These are phyloP conservation scores for Melanchra persicariae DNA, from an alignment of 2,888 invertebrate species.

Conservation along the genomic window DNA sequence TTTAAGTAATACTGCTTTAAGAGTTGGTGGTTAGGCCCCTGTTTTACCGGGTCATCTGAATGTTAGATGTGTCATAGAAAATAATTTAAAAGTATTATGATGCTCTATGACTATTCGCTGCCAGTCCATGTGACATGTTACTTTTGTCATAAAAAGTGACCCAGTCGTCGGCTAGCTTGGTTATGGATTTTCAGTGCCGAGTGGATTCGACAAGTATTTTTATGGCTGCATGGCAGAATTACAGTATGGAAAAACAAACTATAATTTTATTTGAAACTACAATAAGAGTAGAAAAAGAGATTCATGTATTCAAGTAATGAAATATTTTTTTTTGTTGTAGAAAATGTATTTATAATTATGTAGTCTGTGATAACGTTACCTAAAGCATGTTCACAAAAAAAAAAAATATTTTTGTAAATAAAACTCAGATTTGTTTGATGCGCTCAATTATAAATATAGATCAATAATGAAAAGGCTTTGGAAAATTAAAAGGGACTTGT, in stretches of 20 bases:
- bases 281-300: not conserved
- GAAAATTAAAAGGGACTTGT: not conserved
- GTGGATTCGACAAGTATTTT: too few species aligned
- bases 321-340: not conserved
- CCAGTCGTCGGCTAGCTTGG: not conserved
- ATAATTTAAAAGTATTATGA: too few species aligned
- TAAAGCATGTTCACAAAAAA: not conserved
- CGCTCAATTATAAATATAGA: not conserved
- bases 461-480: not conserved
- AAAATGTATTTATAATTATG: constrained; percentile 14
- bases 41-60: not conserved
- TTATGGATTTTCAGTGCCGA: too few species aligned
- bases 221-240: not conserved
- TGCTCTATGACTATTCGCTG: not conserved
- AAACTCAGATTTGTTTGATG: not conserved
- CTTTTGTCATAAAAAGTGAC: not conserved
- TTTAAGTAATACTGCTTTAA: too few species aligned
- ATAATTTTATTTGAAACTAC: too few species aligned
- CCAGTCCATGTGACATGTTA: not conserved
- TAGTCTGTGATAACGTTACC: constrained; percentile 42
- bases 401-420: not conserved
- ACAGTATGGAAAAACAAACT: not conserved
- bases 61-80: too few species aligned
- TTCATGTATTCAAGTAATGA: not conserved
- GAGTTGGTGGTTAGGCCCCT: too few species aligned